Base-by-base conservation (phyloP, 1,140 invertebrate species). In the Mya arenaria region DNA sequence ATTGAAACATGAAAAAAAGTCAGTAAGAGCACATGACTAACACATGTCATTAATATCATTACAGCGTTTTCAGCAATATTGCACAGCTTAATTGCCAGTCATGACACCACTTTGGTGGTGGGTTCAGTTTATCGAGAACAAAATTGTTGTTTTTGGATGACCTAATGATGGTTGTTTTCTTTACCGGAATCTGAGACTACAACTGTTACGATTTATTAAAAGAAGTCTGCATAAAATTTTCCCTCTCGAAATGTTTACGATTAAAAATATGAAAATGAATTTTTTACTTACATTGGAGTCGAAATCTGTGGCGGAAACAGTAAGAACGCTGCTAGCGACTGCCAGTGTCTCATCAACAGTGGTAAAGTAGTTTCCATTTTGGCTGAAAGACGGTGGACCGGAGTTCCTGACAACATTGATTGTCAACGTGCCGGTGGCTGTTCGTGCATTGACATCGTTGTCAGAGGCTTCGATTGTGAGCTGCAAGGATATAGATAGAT, bases 401-500 rank as follows among this genome's bases (percentile, higher is more conserved):
- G 19, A 56, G 71, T 88, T 87, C n/a, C 88, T 71, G 4, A 83
- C 32, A 15, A 89, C 77, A 63, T 71, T 86, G 4, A 99, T 91
- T 83, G 95, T 94, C 37, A 99, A 95, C 0, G 96, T 97, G 0
- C 96, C 96, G 0, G 96, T 97, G 1, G 97, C 97, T 10, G 96
- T 97, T 89, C 97, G 96, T 0, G 96, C 95, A 17, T 97, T 97
- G 83, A 95, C 95, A n/a, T 97, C 97, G 93, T 97, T 96, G 94
- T 99, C 97, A 92, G 95, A 96, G 5, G 97, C 97, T 23, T 97
- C 93, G 0, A 98, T 95, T 78, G 95, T 94, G 75, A 99, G 95
- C 91, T 96, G 95, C 0, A 78, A 58, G 15, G 19, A n/a, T n/a
- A n/a, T n/a, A n/a, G n/a, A n/a, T n/a, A n/a, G n/a, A n/a, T n/a